A percentile compares a stretch with the other conserved stretches of the same genome.
These are phyloP conservation scores for Acanthurus leucopareius DNA, from an alignment of 2,797 vertebrate genomes.

Conservation along the genomic window DNA sequence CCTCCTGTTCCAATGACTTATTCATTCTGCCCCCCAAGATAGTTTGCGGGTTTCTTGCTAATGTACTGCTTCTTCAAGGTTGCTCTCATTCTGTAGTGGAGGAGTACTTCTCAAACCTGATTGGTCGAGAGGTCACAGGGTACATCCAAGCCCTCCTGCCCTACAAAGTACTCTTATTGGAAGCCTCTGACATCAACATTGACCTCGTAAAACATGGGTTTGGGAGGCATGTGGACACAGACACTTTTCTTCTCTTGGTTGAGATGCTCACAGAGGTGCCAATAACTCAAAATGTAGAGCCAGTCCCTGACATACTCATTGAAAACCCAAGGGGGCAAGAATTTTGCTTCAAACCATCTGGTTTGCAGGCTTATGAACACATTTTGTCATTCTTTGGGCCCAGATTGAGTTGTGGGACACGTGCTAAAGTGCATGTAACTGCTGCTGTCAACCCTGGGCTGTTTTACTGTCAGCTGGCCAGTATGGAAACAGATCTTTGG, in stretches of 20 bases:
- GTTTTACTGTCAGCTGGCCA: conserved; percentile 91
- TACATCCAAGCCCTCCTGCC: conserved; percentile 87
- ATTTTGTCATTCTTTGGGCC: conserved; percentile 84
- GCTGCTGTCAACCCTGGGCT: conserved; percentile 85
- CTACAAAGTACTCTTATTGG: conserved; percentile 88
- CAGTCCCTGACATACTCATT: conserved; percentile 85
- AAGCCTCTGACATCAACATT: conserved; percentile 88
- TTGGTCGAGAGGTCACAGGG: conserved; percentile 87
- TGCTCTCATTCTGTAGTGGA: conserved; percentile 83
- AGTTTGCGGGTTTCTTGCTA: conserved; percentile 91
- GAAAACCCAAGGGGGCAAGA: conserved; percentile 75
- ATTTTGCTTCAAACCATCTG: conserved; percentile 68
- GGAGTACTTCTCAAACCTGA: conserved; percentile 88
- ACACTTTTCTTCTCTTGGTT: conserved; percentile 91
- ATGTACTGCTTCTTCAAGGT: conserved; percentile 87
- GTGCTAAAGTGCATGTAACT: conserved; percentile 85
- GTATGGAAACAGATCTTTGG: conserved; percentile 83
- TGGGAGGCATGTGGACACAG: conserved; percentile 89
- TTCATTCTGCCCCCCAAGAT: conserved; percentile 91
- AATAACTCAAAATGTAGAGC: conserved; percentile 75
- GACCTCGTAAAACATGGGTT: conserved; percentile 86
- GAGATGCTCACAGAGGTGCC: conserved; percentile 85
- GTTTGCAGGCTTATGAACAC: conserved; percentile 77
- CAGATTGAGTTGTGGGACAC: conserved; percentile 82
- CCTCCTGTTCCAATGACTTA: conserved; percentile 85